Percentiles rank a stretch among this genome's conserved stretches.
These are phyloP conservation scores for Ephialtes manifestator DNA, from an alignment of 2,888 invertebrate genomes.

Conservation along the genomic window DNA sequence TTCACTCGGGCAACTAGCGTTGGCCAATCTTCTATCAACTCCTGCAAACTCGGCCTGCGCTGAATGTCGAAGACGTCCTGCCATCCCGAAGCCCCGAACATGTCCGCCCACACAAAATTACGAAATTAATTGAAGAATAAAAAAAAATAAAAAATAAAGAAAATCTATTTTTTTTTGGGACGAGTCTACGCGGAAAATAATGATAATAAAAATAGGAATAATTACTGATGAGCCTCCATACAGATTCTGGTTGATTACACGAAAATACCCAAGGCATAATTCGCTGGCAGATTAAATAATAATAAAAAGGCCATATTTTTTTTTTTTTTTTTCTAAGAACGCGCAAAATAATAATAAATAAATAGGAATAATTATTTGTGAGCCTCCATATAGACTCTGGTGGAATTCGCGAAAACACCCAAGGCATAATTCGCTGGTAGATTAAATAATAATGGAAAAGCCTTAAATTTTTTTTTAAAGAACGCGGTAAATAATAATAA, in stretches of 20 bases:
- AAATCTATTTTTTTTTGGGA: constrained; percentile 13
- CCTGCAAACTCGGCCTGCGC: constrained; percentile 90
- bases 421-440: constrained; percentile 49
- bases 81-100: constrained; percentile 82
- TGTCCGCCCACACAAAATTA: constrained; percentile 64
- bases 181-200: background rate
- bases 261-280: constrained; percentile 54
- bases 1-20: constrained; percentile 89
- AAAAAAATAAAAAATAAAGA: constrained; percentile 10
- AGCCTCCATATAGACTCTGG: constrained; percentile 36
- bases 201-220: background rate
- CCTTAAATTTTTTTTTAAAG: background rate
- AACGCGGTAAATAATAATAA: background rate
- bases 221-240: constrained; percentile 55
- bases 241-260: background rate
- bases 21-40: constrained; percentile 94
- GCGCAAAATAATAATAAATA: background rate
- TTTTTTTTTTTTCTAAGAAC: background rate
- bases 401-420: constrained; percentile 18
- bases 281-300: background rate
- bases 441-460: background rate
- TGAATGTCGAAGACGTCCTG: constrained; percentile 90
- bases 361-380: constrained; percentile 29
- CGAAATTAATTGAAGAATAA: constrained; percentile 36
- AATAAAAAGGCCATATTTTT: background rate